Evolutionary conservation across 2,113 vertebrate species (phyloP).

Genomic region (Alouatta palliata): DNA sequence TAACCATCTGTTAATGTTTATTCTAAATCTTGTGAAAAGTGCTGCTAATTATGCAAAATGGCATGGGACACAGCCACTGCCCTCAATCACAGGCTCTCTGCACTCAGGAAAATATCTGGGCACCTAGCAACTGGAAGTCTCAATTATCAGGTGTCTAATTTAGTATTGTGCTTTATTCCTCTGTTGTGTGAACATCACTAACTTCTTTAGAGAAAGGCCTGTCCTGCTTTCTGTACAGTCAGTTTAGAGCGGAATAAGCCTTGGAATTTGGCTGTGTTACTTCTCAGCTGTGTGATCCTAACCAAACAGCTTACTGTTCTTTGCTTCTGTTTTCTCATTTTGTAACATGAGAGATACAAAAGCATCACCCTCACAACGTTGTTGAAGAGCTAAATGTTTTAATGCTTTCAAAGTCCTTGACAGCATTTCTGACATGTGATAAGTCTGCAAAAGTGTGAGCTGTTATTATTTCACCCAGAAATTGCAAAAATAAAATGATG

Average conservation of each 20-base stretch:
- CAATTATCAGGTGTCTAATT: neutral
- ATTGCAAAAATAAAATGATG: neutral
- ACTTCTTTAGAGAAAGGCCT: neutral
- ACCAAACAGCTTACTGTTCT: neutral
- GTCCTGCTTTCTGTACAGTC: neutral
- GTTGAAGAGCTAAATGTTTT: neutral
- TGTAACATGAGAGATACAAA: neutral
- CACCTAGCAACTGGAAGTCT: neutral
- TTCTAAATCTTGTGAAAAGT: neutral
- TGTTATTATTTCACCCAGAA: neutral
- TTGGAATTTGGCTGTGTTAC: neutral
- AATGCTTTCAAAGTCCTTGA: neutral
- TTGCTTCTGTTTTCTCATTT: neutral
- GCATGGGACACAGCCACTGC: neutral
- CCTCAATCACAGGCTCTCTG: neutral
- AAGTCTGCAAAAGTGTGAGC: neutral
- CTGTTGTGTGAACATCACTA: too few species aligned
- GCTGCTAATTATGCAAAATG: neutral
- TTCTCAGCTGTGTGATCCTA: neutral
- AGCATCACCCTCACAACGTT: neutral
- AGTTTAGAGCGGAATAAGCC: rapidly evolving
- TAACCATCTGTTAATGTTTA: neutral
- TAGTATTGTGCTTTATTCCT: neutral
- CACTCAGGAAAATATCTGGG: neutral
- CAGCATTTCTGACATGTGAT: neutral